Percentiles rank a stretch among this genome's conserved stretches.
phyloP scores from a whole-genome alignment of 2,888 invertebrate genomes.

The Drosophila kanekoi region DNA sequence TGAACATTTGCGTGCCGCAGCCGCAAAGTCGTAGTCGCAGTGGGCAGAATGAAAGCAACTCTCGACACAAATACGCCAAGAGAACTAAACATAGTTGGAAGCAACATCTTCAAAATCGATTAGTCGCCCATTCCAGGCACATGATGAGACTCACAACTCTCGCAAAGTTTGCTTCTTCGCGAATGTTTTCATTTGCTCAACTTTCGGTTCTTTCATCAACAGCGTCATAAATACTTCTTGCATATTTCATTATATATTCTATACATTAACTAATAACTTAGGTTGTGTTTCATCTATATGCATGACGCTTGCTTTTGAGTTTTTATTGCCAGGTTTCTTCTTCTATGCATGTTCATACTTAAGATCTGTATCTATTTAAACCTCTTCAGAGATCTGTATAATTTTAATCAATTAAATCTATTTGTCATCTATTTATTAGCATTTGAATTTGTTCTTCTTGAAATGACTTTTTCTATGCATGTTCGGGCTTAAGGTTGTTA shows the following conservation, averaged over 20 bases:
- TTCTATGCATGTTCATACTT: no score
- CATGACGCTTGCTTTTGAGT: no score
- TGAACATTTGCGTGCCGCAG: slow-evolving; percentile 68
- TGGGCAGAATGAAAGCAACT: slow-evolving; percentile 25
- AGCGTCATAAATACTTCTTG: no score
- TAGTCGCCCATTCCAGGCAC: slow-evolving; percentile 13
- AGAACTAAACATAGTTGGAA: slow-evolving; percentile 4
- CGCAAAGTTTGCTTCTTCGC: background rate
- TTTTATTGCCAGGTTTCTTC: no score
- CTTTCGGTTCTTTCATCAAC: slow-evolving; percentile 20
- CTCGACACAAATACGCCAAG: slow-evolving; percentile 32
- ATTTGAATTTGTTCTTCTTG: background rate
- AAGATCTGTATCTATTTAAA: background rate
- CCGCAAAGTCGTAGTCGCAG: background rate
- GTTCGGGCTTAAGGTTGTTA: background rate
- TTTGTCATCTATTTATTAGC: background rate
- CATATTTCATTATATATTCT: no score
- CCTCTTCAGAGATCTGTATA: background rate
- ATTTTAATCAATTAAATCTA: background rate
- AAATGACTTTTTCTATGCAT: no score
- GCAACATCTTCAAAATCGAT: slow-evolving; percentile 19
- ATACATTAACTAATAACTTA: no score
- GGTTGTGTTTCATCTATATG: no score
- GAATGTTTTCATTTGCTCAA: slow-evolving; percentile 4
- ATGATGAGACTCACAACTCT: background rate